phyloP scores from a whole-genome alignment of 2,113 vertebrate species.

The Poeciliopsis prolifica region DNA sequence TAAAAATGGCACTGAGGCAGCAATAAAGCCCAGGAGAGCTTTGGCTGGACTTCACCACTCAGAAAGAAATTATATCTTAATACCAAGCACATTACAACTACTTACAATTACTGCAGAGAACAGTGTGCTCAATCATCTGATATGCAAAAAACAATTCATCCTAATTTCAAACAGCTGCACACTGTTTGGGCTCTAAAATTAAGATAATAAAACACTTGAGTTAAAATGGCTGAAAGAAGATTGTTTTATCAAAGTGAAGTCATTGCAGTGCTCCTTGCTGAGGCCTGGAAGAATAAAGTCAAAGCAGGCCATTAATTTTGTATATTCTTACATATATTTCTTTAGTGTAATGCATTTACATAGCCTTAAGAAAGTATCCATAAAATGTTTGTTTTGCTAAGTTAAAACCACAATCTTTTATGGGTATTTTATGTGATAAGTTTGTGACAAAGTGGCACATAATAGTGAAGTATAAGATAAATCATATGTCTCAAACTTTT shows the following conservation, averaged over 20 bases:
- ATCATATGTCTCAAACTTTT: too few species aligned
- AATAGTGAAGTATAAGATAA: too few species aligned
- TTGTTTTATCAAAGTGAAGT: slow-evolving; percentile 36
- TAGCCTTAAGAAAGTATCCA: background rate
- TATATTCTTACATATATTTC: background rate
- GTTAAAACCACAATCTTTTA: too few species aligned
- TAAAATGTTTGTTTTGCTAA: too few species aligned
- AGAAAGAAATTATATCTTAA: slow-evolving; percentile 30
- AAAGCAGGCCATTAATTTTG: slow-evolving; percentile 15
- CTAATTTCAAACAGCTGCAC: too few species aligned
- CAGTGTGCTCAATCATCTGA: background rate
- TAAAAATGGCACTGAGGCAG: slow-evolving; percentile 31
- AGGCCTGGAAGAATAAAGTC: slow-evolving; percentile 33
- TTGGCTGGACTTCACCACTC: slow-evolving; percentile 31
- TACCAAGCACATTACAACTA: slow-evolving; percentile 20
- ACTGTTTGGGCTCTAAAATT: too few species aligned
- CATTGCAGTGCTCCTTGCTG: slow-evolving; percentile 30
- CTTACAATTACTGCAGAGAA: slow-evolving; percentile 9
- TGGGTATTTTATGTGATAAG: too few species aligned
- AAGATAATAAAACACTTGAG: too few species aligned
- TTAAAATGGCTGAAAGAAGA: background rate
- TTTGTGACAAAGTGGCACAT: too few species aligned
- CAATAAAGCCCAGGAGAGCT: slow-evolving; percentile 30
- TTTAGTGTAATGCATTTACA: slow-evolving; percentile 8
- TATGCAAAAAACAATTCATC: too few species aligned